A percentile compares a stretch with the other conserved stretches of the same genome.
Evolutionary conservation across 2,888 invertebrate genomes (phyloP).

Genomic region (Drosophila lacicola): DNA sequence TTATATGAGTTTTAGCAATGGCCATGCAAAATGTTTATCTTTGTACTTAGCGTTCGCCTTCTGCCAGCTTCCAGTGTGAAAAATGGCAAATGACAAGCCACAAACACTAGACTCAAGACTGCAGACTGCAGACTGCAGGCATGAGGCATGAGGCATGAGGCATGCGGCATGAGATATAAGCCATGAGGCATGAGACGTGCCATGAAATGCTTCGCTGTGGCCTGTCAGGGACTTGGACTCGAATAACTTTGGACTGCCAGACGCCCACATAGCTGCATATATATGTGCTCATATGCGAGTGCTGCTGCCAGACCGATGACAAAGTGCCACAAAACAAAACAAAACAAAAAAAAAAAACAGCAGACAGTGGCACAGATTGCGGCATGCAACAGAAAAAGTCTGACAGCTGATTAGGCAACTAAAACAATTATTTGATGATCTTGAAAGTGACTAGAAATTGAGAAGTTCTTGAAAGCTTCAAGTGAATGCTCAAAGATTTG

Average conservation of each 20-base stretch:
- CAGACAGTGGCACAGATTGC: conserved; percentile 31
- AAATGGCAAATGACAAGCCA: conserved; percentile 57
- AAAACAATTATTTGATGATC: conserved; percentile 1
- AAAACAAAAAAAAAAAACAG: background rate
- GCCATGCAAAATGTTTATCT: conserved; percentile 65
- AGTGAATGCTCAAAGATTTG: too few species aligned
- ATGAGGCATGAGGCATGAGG: background rate
- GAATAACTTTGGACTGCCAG: conserved; percentile 23
- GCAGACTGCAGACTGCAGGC: background rate
- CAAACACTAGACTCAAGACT: conserved; percentile 25
- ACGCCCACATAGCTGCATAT: conserved; percentile 39
- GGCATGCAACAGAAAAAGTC: conserved; percentile 20
- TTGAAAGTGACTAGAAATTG: background rate
- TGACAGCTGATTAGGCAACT: conserved; percentile 39
- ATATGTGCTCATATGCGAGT: conserved; percentile 8
- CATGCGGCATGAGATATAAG: conserved; percentile 6
- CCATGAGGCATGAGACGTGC: conserved; percentile 36
- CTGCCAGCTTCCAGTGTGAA: conserved; percentile 47
- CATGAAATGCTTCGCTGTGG: conserved; percentile 33
- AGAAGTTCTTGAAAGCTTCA: background rate
- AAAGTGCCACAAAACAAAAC: conserved; percentile 27
- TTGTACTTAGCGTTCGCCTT: conserved; percentile 53
- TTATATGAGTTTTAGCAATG: conserved; percentile 58
- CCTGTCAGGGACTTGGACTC: conserved; percentile 21
- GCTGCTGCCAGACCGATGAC: conserved; percentile 32